Percentiles rank a stretch among this genome's conserved stretches.
These are phyloP conservation scores for Eulemur macaco DNA, from an alignment of 2,113 vertebrate genomes.

Conservation along the genomic window DNA sequence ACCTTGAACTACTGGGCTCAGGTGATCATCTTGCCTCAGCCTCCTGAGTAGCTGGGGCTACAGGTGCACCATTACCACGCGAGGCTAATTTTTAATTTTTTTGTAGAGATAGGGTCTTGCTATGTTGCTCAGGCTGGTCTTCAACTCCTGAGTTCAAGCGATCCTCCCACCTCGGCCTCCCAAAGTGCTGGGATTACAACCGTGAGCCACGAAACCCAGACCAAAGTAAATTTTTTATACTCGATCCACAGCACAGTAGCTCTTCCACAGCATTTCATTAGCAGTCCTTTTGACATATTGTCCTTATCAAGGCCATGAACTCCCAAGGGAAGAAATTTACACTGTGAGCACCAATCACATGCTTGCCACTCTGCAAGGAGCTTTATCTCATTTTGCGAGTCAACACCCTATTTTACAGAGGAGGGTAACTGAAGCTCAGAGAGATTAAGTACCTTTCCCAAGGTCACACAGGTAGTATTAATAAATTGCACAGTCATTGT, in stretches of 20 bases:
- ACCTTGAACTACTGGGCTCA: too few species aligned
- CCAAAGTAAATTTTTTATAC: conserved; percentile 9
- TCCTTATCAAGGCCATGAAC: not conserved
- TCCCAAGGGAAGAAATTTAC: not conserved
- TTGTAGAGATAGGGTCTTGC: too few species aligned
- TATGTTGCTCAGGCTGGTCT: too few species aligned
- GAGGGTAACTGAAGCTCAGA: not conserved
- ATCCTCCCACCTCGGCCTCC: too few species aligned
- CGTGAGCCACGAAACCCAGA: not conserved
- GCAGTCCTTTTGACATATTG: not conserved
- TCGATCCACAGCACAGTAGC: not conserved
- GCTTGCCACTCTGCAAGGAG: not conserved
- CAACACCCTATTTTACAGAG: not conserved
- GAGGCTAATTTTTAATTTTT: too few species aligned
- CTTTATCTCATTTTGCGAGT: conserved; percentile 12
- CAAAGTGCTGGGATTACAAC: too few species aligned
- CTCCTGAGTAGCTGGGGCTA: too few species aligned
- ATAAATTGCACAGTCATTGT: not conserved
- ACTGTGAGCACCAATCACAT: not conserved
- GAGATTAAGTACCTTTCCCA: not conserved
- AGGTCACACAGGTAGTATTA: not conserved
- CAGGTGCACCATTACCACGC: too few species aligned
- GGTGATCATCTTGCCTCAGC: too few species aligned
- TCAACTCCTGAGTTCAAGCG: too few species aligned
- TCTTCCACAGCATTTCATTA: not conserved